Percentiles rank a stretch among this genome's conserved stretches.
These are phyloP conservation scores for Urosaurus nigricauda DNA, from an alignment of 2,797 vertebrate genomes.

Conservation along the genomic window DNA sequence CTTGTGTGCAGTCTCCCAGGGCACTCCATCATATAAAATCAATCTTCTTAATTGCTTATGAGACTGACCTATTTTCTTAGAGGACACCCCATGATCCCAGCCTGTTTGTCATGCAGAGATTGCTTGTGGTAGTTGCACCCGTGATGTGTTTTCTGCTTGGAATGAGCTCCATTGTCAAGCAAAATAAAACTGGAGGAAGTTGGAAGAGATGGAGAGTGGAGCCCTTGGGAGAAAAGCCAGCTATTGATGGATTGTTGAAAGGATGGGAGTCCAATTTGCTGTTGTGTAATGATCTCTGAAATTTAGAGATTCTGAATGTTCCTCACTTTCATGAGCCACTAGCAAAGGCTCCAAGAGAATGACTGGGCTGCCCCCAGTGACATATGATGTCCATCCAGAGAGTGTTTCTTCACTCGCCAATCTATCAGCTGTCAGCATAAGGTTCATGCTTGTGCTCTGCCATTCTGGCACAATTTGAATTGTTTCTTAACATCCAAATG, in stretches of 20 bases:
- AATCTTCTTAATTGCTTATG: background rate
- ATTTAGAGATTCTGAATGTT: constrained; percentile 22
- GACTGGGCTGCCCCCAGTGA: background rate
- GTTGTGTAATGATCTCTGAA: constrained; percentile 32
- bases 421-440: constrained; percentile 24
- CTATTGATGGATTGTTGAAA: constrained; percentile 34
- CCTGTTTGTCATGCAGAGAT: background rate
- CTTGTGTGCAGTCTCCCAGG: background rate
- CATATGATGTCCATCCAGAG: constrained; percentile 33
- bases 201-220: constrained; percentile 10
- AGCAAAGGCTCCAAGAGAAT: constrained; percentile 10
- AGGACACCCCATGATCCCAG: background rate
- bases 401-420: constrained; percentile 33
- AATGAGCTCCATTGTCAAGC: background rate
- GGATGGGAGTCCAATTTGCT: constrained; percentile 14
- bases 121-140: background rate
- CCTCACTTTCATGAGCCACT: constrained; percentile 23
- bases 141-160: background rate
- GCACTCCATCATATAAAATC: background rate
- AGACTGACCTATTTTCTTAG: background rate
- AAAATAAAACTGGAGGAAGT: constrained; percentile 24
- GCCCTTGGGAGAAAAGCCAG: constrained; percentile 25
- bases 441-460: background rate
- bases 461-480: constrained; percentile 20
- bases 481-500: constrained; percentile 11